A percentile compares a stretch with the other conserved stretches of the same genome.
These are phyloP conservation scores for Chloroceryle aenea DNA, from an alignment of 2,113 vertebrate species.

Conservation along the genomic window DNA sequence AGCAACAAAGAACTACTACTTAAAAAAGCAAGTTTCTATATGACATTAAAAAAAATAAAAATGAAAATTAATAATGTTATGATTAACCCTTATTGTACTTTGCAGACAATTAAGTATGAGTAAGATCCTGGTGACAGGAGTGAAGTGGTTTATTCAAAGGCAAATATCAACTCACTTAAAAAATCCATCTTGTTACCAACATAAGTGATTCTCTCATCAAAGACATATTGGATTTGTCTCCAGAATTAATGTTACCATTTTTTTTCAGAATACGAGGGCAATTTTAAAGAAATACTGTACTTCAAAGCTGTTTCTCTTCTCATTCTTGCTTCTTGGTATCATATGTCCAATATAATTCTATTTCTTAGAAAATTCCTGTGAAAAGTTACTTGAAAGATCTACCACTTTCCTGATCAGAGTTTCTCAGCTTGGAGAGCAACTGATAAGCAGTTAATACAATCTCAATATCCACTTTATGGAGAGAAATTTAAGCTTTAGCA, in stretches of 20 bases:
- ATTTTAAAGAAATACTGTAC: background rate
- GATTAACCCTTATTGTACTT: background rate
- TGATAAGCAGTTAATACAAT: background rate
- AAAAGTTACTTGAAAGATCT: background rate
- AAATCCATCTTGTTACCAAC: background rate
- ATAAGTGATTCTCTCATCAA: background rate
- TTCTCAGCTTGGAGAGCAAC: background rate
- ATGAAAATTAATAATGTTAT: background rate
- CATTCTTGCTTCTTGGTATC: background rate
- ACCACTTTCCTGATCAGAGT: background rate
- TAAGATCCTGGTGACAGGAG: background rate
- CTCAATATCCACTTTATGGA: background rate
- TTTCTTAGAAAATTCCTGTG: background rate
- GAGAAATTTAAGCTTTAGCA: background rate
- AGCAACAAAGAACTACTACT: background rate
- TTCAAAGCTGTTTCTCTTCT: background rate
- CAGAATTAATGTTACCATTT: background rate
- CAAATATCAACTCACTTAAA: background rate
- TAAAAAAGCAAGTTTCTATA: background rate
- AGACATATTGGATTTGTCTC: background rate
- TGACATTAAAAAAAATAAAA: background rate
- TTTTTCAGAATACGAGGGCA: background rate
- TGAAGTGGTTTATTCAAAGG: background rate
- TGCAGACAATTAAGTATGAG: background rate
- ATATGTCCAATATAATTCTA: background rate